Evolutionary conservation across 2,888 invertebrate species (phyloP), one percentile per base, ranked within the genome.

Genomic region (Dendrolimus pini): DNA sequence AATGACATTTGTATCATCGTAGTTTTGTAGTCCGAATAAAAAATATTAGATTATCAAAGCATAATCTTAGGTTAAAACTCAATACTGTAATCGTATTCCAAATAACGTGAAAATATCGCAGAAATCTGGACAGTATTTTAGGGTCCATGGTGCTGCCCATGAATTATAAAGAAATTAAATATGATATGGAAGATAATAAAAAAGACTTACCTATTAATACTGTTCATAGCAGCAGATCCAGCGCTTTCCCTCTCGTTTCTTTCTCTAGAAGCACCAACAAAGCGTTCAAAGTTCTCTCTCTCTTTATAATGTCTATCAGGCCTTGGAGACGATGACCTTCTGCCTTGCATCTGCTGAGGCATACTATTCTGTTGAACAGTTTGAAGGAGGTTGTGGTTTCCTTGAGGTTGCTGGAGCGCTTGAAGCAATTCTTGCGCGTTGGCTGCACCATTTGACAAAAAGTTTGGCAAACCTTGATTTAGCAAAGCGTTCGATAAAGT

Each of bases 381-480:
- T 65, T 91, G 88, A 65, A 91, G 80, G 58, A 91, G 80, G 57
- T 82, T 87, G 66, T 90, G 89, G 62, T 91, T 91, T 57, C 73
- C 74, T 71, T 84, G 88, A 53, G 95, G 92, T 60, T 79, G 83
- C 77, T 94, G 94, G 41, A 96, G 85, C 6, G 95, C 95, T 74
- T 94, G 95, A 18, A 96, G 87, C 61, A 96, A 81, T 75, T 96
- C 96, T 74, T 95, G 95, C 10, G 93, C 93, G 66, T 94, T 94
- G 54, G 93, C 89, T 54, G 92, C 89, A 54, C 93, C 94, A 72
- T 94, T 95, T 53, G 95, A 93, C 64, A 96, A 91, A 56, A 96
- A 93, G 83, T 96, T 96, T 58, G 95, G 94, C 70, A 94, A 72
- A 9, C 94, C 92, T 12, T 93, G 93, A 69, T 95, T 96, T 56